Evolutionary conservation across 2,888 invertebrate species (phyloP).

Genomic region (Phrixothrix hirtus): DNA sequence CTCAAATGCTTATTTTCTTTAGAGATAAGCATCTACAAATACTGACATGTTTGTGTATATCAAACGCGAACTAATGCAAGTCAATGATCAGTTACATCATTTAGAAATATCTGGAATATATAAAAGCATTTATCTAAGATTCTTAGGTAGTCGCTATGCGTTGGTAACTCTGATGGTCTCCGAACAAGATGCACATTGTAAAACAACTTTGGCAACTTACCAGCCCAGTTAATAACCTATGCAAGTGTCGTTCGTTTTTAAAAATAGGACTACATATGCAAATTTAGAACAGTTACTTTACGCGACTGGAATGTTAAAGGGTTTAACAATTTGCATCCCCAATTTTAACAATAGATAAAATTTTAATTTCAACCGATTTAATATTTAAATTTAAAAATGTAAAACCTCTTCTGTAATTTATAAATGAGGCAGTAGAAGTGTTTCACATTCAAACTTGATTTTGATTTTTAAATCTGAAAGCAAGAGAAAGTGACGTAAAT

Average conservation of each 20-base stretch:
- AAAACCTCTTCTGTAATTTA: too few relatives aligned
- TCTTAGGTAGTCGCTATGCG: conserved; percentile 3
- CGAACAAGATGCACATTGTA: conserved; percentile 27
- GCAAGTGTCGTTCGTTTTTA: conserved; percentile 27
- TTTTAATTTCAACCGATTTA: too few relatives aligned
- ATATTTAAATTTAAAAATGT: too few relatives aligned
- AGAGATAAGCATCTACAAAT: too few relatives aligned
- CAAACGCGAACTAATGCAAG: too few relatives aligned
- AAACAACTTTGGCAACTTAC: conserved; percentile 21
- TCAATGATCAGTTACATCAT: conserved; percentile 9
- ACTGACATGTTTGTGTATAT: too few relatives aligned
- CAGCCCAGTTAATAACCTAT: conserved; percentile 29
- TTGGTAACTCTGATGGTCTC: conserved; percentile 2
- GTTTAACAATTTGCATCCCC: neutral
- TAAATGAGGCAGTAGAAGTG: too few relatives aligned
- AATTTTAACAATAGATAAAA: too few relatives aligned
- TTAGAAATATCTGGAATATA: conserved; percentile 8
- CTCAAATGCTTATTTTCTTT: too few relatives aligned
- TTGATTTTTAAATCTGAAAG: conserved; percentile 19
- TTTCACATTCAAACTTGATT: conserved; percentile 11
- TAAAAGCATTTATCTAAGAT: conserved; percentile 11
- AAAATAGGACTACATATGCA: conserved; percentile 26
- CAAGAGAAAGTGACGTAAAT: conserved; percentile 16
- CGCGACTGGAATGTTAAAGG: conserved; percentile 9
- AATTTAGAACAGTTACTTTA: conserved; percentile 22